Evolutionary conservation across 2,888 invertebrate genomes (phyloP), one percentile per base, ranked within the genome.

Genomic region (Pogonocherus hispidulus): DNA sequence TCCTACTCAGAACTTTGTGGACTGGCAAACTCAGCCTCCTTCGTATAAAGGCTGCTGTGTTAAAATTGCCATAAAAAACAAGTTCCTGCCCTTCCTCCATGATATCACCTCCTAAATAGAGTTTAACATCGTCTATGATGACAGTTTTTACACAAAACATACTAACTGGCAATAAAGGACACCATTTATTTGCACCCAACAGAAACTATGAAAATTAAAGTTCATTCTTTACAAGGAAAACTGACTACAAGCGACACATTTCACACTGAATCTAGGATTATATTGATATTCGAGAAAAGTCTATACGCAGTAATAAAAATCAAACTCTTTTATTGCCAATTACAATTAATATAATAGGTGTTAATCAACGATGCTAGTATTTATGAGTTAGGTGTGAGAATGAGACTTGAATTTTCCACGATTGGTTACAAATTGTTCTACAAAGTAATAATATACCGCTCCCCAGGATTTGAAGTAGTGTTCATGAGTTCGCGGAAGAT

Each of bases 11-110:
- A 14, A 52, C 51, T 27, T 52, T 52, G 14, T 52, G 51, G 1
- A 52, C 51, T n/a, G 51, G 51, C 16, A 52, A 27, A 27, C 51
- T 52, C 16, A 52, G 18, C 16, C 51, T 52, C 3, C 51, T 27
- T 9, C 9, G 23, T 27, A 52, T 52, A 27, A 52, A 52, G 9
- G 27, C 27, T 14, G 27, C 16, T 6, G 51, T 52, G 16, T 27
- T 52, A 52, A 52, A 52, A 16, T 52, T 52, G 27, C 20, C 27
- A 8, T 52, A 23, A 16, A 52, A 14, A 14, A 16, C 23, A 2
- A 27, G 14, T 9, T 52, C 51, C 14, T 27, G 23, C 22, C 27
- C 51, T 52, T 52, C 51, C 16, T 6, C 27, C 51, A 52, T 52
- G 14, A 23, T 16, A 2, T 18, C 23, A 27, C 16, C 6, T 6